Conservation (phyloP, 2,888 invertebrate genomes). For the Drosophila paramelanica region DNA sequence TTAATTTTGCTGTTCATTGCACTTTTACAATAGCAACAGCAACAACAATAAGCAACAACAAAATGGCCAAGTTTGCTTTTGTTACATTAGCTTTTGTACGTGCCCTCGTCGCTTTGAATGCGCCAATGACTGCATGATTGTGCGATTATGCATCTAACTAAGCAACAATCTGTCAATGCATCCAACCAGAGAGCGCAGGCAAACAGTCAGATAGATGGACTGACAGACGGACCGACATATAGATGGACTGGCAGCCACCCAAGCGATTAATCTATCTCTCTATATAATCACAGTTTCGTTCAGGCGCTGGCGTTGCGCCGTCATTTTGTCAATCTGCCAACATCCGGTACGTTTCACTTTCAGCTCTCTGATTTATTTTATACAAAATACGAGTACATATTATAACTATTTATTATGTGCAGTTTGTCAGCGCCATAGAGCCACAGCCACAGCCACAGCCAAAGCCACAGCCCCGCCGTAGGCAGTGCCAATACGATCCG, state of each 20-base stretch:
- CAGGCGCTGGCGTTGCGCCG: slow-evolving; percentile 37
- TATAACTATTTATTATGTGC: slow-evolving; percentile 77
- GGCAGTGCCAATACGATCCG: slow-evolving; percentile 23
- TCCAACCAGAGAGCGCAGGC: slow-evolving; percentile 61
- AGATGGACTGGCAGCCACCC: slow-evolving; percentile 65
- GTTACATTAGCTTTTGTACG: slow-evolving; percentile 37
- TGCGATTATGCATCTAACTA: slow-evolving; percentile 73
- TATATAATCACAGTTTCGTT: slow-evolving; percentile 56
- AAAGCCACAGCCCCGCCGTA: slow-evolving; percentile 5
- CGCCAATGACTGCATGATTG: slow-evolving; percentile 80
- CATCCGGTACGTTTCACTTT: slow-evolving; percentile 81
- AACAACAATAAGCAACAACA: slow-evolving; percentile 34
- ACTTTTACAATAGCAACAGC: slow-evolving; percentile 69
- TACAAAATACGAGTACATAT: slow-evolving; percentile 58
- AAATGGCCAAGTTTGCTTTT: slow-evolving; percentile 50
- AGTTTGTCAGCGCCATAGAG: slow-evolving; percentile 68
- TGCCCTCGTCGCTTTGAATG: slow-evolving; percentile 63
- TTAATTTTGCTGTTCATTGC: slow-evolving; percentile 80
- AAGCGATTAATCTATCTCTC: slow-evolving; percentile 66
- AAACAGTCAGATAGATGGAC: slow-evolving; percentile 11
- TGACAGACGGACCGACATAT: slow-evolving; percentile 10
- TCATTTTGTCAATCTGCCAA: slow-evolving; percentile 74
- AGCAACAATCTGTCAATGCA: slow-evolving; percentile 79
- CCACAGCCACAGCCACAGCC: slow-evolving; percentile 1
- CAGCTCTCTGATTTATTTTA: slow-evolving; percentile 74